Evolutionary conservation across 2,888 invertebrate genomes (phyloP).

Genomic region (Octodonta nipae): DNA sequence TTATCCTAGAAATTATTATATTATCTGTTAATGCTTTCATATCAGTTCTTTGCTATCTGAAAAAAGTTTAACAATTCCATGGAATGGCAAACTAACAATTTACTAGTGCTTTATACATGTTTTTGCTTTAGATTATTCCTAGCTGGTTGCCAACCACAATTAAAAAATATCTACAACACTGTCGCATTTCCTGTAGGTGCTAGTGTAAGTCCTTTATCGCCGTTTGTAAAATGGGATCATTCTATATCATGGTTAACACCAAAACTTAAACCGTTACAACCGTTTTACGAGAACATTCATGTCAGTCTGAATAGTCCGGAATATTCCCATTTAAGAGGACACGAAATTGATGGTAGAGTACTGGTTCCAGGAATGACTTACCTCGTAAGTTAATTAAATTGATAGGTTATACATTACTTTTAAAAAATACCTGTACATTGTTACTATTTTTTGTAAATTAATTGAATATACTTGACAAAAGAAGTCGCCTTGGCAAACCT

Average conservation of each 20-base stretch:
- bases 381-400: slow-evolving; percentile 20
- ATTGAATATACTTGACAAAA: too few relatives aligned
- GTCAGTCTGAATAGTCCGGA: slow-evolving; percentile 39
- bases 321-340: slow-evolving; percentile 16
- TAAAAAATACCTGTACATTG: too few relatives aligned
- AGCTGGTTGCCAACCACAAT: slow-evolving; percentile 59
- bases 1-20: too few relatives aligned
- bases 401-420: too few relatives aligned
- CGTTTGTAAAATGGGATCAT: slow-evolving; percentile 79
- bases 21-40: too few relatives aligned
- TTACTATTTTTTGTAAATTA: too few relatives aligned
- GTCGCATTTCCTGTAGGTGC: slow-evolving; percentile 67
- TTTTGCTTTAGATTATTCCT: too few relatives aligned
- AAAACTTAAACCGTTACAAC: slow-evolving; percentile 48
- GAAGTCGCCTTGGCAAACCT: too few relatives aligned
- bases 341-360: slow-evolving; percentile 23
- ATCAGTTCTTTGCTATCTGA: too few relatives aligned
- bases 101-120: too few relatives aligned
- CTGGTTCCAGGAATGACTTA: slow-evolving; percentile 50
- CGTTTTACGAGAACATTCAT: slow-evolving; percentile 69
- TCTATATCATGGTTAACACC: slow-evolving; percentile 61
- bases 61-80: too few relatives aligned
- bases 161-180: slow-evolving; percentile 54
- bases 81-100: too few relatives aligned
- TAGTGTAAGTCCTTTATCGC: slow-evolving; percentile 72